Conservation (phyloP, 2,797 vertebrate genomes). For the Dipus sagitta region DNA sequence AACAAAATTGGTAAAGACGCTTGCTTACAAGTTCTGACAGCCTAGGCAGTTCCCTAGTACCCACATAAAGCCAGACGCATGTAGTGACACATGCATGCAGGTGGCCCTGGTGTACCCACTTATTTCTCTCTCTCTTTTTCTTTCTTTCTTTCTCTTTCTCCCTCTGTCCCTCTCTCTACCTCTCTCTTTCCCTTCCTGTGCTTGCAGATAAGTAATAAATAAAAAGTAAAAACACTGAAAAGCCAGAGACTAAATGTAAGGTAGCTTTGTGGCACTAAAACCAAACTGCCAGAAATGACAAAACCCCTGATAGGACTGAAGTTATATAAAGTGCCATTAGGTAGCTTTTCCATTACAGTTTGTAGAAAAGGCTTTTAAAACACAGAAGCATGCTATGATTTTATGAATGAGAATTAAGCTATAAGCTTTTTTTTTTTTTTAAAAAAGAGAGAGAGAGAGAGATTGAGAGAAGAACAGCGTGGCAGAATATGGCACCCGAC, state of each 20-base stretch:
- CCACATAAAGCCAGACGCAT: too few relatives aligned
- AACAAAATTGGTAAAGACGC: too few relatives aligned
- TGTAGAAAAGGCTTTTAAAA: conserved; percentile 60
- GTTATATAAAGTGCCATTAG: conserved; percentile 35
- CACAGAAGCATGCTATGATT: conserved; percentile 49
- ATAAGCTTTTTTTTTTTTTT: conserved; percentile 53
- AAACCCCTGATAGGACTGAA: conserved; percentile 12
- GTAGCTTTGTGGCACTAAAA: conserved; percentile 47
- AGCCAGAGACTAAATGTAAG: background rate
- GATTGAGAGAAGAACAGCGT: background rate
- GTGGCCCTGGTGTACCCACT: too few relatives aligned
- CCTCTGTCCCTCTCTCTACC: too few relatives aligned
- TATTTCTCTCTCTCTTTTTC: too few relatives aligned
- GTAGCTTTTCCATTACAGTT: conserved; percentile 68
- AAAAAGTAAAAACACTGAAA: too few relatives aligned
- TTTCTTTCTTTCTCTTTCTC: too few relatives aligned
- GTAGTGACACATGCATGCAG: too few relatives aligned
- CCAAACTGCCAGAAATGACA: conserved; percentile 35
- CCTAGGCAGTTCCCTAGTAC: too few relatives aligned
- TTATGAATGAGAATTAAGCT: conserved; percentile 59
- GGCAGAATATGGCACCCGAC: conserved; percentile 16
- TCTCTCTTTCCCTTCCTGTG: too few relatives aligned
- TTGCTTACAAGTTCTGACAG: too few relatives aligned
- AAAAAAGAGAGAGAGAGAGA: conserved; percentile 58
- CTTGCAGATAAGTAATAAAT: too few relatives aligned